phyloP scores from a whole-genome alignment of 2,797 vertebrate species.

The Emydoidea blandingii region DNA sequence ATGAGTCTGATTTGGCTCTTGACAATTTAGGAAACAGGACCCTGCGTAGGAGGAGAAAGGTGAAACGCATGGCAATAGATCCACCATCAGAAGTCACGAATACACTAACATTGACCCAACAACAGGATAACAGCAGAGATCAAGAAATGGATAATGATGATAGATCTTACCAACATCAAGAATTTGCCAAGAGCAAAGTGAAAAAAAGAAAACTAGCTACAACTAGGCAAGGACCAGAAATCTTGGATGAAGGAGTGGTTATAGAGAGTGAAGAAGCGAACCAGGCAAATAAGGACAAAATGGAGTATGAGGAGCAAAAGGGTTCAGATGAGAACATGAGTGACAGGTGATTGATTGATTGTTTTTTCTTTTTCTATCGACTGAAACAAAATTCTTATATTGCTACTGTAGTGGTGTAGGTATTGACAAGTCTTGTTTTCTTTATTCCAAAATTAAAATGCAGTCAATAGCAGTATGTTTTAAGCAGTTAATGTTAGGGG shows the following conservation, averaged over 20 bases:
- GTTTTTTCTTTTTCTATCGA: slow-evolving; percentile 46
- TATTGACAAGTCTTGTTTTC: background rate
- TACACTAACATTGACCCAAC: slow-evolving; percentile 86
- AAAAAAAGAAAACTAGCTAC: slow-evolving; percentile 93
- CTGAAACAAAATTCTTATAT: slow-evolving; percentile 3
- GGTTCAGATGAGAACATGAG: slow-evolving; percentile 99
- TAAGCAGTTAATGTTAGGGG: background rate
- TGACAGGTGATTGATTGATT: slow-evolving; percentile 91
- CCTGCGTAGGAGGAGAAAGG: slow-evolving; percentile 92
- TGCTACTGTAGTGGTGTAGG: background rate
- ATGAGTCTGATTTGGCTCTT: slow-evolving; percentile 86
- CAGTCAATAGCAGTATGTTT: background rate
- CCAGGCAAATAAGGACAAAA: slow-evolving; percentile 91
- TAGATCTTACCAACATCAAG: slow-evolving; percentile 78
- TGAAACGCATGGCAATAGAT: slow-evolving; percentile 98
- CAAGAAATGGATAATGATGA: slow-evolving; percentile 83
- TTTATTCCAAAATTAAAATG: slow-evolving; percentile 6
- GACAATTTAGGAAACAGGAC: slow-evolving; percentile 86
- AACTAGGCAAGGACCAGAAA: slow-evolving; percentile 84
- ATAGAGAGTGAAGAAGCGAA: slow-evolving; percentile 91
- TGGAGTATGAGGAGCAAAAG: slow-evolving; percentile 97
- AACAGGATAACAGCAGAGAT: slow-evolving; percentile 81
- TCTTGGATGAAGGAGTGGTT: slow-evolving; percentile 93
- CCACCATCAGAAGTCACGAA: slow-evolving; percentile 86
- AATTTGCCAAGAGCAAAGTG: slow-evolving; percentile 87